phyloP scores from a whole-genome alignment of 2,113 vertebrate genomes.

The Larimichthys crocea region DNA sequence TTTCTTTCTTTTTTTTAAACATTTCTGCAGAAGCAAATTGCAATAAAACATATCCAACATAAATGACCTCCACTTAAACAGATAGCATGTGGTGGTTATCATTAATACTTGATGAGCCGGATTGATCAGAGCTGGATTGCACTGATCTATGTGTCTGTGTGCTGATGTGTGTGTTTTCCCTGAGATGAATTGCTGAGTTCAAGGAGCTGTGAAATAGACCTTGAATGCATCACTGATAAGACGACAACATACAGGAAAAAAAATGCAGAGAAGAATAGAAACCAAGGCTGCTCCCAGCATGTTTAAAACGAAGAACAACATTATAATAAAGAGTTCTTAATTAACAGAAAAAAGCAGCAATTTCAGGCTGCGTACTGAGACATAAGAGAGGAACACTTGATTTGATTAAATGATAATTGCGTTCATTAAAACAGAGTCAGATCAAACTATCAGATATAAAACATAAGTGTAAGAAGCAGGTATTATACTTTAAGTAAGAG shows the following conservation, averaged over 20 bases:
- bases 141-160: not conserved
- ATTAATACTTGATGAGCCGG: slow-evolving; percentile 28
- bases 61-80: slow-evolving; percentile 33
- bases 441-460: not conserved
- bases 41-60: slow-evolving; percentile 6
- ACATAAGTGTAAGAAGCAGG: not conserved
- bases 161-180: not conserved
- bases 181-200: slow-evolving; percentile 31
- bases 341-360: not conserved
- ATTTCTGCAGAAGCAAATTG: not conserved
- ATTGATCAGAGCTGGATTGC: not conserved
- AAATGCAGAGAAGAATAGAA: not conserved
- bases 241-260: not conserved
- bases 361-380: not conserved
- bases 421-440: not conserved
- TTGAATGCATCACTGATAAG: slow-evolving; percentile 26
- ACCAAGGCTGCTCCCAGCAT: not conserved
- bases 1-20: too few species aligned
- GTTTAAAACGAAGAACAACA: not conserved
- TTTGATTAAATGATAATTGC: not conserved
- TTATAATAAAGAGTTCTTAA: not conserved
- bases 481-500: not conserved
- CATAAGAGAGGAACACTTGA: not conserved
- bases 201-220: slow-evolving; percentile 54
- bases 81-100: slow-evolving; percentile 12